These are phyloP conservation scores for Athene cunicularia DNA, from an alignment of 2,113 vertebrate species.

Conservation along the genomic window DNA sequence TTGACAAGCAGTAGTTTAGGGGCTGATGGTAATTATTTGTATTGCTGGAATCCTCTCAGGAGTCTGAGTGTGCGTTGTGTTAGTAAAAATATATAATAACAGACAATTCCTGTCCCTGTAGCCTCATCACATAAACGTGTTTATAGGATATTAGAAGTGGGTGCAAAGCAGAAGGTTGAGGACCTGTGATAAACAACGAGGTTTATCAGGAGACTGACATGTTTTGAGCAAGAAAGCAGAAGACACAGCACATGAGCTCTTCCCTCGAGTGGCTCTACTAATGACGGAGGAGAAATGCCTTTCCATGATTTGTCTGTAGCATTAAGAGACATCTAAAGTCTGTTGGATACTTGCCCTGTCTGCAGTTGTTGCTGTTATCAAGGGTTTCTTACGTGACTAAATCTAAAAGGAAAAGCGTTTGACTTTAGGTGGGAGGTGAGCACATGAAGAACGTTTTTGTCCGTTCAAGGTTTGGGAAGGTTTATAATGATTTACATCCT, in stretches of 20 bases:
- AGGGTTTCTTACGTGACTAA: not conserved
- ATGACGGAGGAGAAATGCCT: not conserved
- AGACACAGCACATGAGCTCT: not conserved
- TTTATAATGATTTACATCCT: not conserved
- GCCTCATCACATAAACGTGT: not conserved
- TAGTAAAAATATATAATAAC: not conserved
- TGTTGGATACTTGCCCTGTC: not conserved
- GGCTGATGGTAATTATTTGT: not conserved
- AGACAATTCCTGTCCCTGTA: not conserved
- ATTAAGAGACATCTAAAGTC: not conserved
- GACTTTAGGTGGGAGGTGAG: not conserved
- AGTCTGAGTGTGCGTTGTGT: not conserved
- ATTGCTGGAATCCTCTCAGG: not conserved
- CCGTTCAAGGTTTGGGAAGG: not conserved
- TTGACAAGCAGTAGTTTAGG: not conserved
- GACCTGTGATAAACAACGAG: not conserved
- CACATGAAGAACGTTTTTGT: not conserved
- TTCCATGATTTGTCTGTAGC: not conserved
- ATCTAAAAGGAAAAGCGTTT: not conserved
- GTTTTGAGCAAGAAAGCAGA: not conserved
- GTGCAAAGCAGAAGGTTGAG: not conserved
- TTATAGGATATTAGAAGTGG: not conserved
- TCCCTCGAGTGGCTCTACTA: not conserved
- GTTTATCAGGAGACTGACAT: not conserved
- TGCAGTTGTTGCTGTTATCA: not conserved